These are phyloP conservation scores for Discoglossus pictus DNA, from an alignment of 2,797 vertebrate genomes.

Conservation along the genomic window DNA sequence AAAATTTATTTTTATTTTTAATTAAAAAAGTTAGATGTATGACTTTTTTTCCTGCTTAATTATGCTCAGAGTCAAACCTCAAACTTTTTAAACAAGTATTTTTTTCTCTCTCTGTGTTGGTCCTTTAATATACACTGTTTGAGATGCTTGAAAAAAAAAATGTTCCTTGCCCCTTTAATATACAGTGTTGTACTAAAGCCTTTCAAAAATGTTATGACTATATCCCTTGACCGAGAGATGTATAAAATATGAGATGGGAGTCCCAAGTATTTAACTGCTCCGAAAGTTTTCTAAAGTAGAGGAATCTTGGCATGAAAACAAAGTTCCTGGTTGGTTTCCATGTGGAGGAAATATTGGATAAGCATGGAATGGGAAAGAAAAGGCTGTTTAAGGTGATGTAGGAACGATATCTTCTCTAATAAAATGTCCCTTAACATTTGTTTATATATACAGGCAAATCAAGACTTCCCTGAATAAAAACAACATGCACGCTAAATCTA, in stretches of 20 bases:
- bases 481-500: constrained; percentile 4
- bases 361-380: background rate
- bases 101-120: no score
- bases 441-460: constrained; percentile 4
- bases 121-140: no score
- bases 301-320: constrained; percentile 4
- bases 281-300: constrained; percentile 2
- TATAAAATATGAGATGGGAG: background rate
- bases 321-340: background rate
- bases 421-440: no score
- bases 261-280: background rate
- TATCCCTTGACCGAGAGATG: no score
- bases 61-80: no score
- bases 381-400: constrained; percentile 2
- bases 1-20: no score
- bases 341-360: background rate
- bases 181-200: no score
- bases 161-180: no score
- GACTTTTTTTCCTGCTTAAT: no score
- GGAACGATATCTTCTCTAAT: background rate
- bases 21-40: no score
- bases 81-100: no score
- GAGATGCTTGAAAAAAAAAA: background rate
- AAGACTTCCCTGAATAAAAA: constrained; percentile 3
- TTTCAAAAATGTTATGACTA: no score